A percentile compares a stretch with the other conserved stretches of the same genome.
Evolutionary conservation across 2,888 invertebrate genomes (phyloP).

Genomic region (Odontocerum albicorne): DNA sequence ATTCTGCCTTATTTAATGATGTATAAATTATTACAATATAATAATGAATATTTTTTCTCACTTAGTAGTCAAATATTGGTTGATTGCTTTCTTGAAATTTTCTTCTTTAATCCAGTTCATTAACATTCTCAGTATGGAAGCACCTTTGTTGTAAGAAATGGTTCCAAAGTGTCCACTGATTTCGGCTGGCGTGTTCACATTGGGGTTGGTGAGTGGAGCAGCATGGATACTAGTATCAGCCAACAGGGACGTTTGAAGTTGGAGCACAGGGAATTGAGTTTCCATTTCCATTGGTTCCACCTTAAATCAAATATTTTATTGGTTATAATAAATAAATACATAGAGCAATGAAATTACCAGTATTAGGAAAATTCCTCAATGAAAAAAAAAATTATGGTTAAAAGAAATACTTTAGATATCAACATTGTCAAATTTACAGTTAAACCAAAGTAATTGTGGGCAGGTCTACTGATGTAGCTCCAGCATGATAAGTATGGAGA

Average conservation of each 20-base stretch:
- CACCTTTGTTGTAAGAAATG: conserved; percentile 71
- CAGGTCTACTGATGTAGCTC: too few relatives aligned
- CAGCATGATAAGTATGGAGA: too few relatives aligned
- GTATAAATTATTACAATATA: not conserved
- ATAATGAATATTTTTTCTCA: conserved; percentile 42
- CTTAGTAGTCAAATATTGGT: conserved; percentile 56
- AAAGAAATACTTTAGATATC: too few relatives aligned
- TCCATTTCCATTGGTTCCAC: conserved; percentile 29
- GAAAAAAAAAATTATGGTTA: too few relatives aligned
- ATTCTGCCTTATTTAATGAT: too few relatives aligned
- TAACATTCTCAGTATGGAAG: conserved; percentile 68
- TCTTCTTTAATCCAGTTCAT: conserved; percentile 60
- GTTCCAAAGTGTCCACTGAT: conserved; percentile 65
- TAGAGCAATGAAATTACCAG: too few relatives aligned
- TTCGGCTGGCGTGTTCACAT: conserved; percentile 59
- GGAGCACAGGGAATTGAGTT: conserved; percentile 68
- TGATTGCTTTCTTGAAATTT: conserved; percentile 57
- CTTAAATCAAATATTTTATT: conserved; percentile 3
- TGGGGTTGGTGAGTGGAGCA: conserved; percentile 60
- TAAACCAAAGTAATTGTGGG: too few relatives aligned
- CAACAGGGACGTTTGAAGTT: conserved; percentile 64
- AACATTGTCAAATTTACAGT: too few relatives aligned
- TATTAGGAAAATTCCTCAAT: too few relatives aligned
- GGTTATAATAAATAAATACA: too few relatives aligned
- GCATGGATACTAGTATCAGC: conserved; percentile 60